phyloP scores from a whole-genome alignment of 2,797 vertebrate species.

The Chelon labrosus region DNA sequence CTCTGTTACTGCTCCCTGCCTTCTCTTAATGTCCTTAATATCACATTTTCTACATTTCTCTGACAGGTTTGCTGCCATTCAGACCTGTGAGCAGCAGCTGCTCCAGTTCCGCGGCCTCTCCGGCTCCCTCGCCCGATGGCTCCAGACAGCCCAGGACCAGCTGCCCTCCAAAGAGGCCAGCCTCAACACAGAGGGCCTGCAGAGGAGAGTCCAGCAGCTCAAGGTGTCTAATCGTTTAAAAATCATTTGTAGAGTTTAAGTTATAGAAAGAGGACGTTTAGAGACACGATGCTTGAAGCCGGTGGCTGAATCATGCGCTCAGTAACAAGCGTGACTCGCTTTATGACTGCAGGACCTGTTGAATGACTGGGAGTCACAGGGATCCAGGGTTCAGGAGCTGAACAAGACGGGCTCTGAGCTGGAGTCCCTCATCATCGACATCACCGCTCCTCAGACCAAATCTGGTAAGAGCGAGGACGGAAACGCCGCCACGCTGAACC shows the following conservation, averaged over 20 bases:
- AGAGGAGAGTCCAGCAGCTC: conserved; percentile 89
- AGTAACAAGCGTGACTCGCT: background rate
- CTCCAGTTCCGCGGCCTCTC: conserved; percentile 91
- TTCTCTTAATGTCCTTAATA: background rate
- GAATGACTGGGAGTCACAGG: conserved; percentile 90
- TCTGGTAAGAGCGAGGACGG: conserved; percentile 80
- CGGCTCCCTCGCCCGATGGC: conserved; percentile 90
- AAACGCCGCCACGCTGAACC: background rate
- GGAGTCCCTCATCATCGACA: conserved; percentile 92
- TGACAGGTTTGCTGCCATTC: conserved; percentile 90
- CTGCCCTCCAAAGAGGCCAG: conserved; percentile 87
- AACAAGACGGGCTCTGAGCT: conserved; percentile 90
- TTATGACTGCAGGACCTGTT: conserved; percentile 85
- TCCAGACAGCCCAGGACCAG: conserved; percentile 90
- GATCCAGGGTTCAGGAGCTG: conserved; percentile 89
- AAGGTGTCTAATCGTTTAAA: conserved; percentile 80
- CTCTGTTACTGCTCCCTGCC: background rate
- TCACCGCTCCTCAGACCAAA: conserved; percentile 91
- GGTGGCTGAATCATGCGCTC: background rate
- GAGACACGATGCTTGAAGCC: too few relatives aligned
- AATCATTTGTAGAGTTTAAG: too few relatives aligned
- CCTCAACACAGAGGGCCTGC: conserved; percentile 88
- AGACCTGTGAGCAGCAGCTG: conserved; percentile 92
- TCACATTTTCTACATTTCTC: background rate
- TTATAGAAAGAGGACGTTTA: too few relatives aligned